Base-by-base conservation (phyloP, 53 echinoderm and acorn worm species). In the Echinarachnius parma region DNA sequence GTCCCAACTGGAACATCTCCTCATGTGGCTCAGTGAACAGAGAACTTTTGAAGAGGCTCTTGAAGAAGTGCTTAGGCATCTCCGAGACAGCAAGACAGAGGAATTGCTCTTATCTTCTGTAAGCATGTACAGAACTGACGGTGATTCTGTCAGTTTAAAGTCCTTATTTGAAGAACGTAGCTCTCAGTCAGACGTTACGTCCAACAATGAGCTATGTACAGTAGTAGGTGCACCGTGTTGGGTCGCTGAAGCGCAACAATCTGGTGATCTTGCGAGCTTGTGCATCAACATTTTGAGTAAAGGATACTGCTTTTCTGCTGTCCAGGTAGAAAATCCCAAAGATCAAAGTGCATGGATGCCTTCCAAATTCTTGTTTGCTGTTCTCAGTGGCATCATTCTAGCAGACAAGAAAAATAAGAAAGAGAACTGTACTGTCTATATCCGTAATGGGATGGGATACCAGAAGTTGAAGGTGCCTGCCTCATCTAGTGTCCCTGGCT, bases 271-370 rank as follows among this genome's bases (percentile, higher is more conserved):
- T 4, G 42, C 64, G 11, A 61, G 35, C 26, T 15, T 71, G 21
- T 71, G 81, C 15, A 55, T 79, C 8, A 91, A 82, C 62, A 68
- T 86, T n/a, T 23, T 91, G 39, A 78, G 83, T 45, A 78, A 83
- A 30, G 46, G 42, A 24, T 64, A 83, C 60, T 70, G 77, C 29
- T 83, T 91, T 63, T 21, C 64, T 2, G 16, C 28, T 18, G 46
- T 79, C 10, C 86, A 82, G 31, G 76, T 82, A 30, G 91, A 91
- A 37, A 80, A 86, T 53, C 60, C 29, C n/a, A 52, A 36, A 10
- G 31, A 68, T 22, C 45, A 49, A 0, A 71, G 76, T 31, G 78
- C 84, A 31, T 55, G 84, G 32, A 14, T 67, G 45, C 80, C 59
- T 28, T 55, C 56, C 42, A 29, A 57, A 57, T 56, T 72, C 23